phyloP scores from a whole-genome alignment of 2,113 vertebrate species.

The Naja naja region DNA sequence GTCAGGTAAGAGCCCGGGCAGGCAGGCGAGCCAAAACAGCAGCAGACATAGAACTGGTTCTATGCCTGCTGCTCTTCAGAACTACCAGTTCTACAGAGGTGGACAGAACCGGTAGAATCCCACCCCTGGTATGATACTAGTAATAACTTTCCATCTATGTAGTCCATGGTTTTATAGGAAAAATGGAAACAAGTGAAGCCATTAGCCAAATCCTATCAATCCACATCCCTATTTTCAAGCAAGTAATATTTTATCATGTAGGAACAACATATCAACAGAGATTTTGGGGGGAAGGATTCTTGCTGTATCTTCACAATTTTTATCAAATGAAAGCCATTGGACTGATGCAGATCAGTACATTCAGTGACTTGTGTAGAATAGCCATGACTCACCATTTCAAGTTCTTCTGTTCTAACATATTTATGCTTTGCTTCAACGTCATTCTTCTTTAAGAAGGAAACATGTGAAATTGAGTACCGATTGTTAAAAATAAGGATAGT shows the following conservation, averaged over 20 bases:
- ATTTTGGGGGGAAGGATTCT: not conserved
- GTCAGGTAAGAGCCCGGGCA: no score
- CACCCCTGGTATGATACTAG: conserved; percentile 4
- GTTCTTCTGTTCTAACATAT: not conserved
- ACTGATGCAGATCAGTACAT: not conserved
- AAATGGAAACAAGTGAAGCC: not conserved
- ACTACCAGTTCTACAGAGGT: no score
- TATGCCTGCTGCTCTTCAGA: no score
- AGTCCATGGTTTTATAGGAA: not conserved
- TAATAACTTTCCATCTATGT: conserved; percentile 6
- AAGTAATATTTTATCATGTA: not conserved
- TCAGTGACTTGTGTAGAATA: not conserved
- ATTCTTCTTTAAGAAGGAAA: not conserved
- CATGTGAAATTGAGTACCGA: not conserved
- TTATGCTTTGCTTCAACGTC: not conserved
- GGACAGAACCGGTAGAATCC: no score
- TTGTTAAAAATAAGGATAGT: not conserved
- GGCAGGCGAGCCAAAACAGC: no score
- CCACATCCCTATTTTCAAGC: not conserved
- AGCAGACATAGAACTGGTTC: no score
- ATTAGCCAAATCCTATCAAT: not conserved
- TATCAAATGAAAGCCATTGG: not conserved
- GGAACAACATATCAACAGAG: not conserved
- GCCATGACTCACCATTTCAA: not conserved
- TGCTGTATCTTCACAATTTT: not conserved